Percentiles rank a stretch among this genome's conserved stretches.
These are phyloP conservation scores for Chelonia mydas DNA, from an alignment of 2,797 vertebrate species.

Conservation along the genomic window DNA sequence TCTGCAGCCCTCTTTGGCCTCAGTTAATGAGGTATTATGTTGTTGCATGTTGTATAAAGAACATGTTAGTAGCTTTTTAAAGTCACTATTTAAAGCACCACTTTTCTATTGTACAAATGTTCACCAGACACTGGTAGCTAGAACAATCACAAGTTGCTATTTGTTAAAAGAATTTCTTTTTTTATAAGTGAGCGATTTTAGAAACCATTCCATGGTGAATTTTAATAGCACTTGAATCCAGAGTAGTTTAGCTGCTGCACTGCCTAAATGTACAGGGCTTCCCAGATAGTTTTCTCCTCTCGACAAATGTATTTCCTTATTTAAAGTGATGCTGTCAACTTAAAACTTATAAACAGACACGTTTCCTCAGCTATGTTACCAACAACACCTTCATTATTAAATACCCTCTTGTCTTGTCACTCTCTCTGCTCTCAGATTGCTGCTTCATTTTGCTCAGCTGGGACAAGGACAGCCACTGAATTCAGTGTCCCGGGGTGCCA, in stretches of 20 bases:
- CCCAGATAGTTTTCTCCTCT: conserved; percentile 47
- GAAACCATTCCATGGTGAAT: conserved; percentile 75
- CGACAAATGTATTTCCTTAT: conserved; percentile 65
- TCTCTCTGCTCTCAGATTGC: neutral
- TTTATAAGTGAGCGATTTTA: conserved; percentile 75
- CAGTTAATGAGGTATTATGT: neutral
- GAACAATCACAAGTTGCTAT: conserved; percentile 62
- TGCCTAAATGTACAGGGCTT: conserved; percentile 44
- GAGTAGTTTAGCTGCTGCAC: conserved; percentile 72
- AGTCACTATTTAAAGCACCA: conserved; percentile 79
- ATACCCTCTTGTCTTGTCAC: conserved; percentile 61
- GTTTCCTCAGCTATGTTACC: conserved; percentile 75
- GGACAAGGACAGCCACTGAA: neutral
- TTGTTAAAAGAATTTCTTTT: conserved; percentile 67
- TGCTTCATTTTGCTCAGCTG: neutral
- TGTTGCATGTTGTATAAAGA: conserved; percentile 83
- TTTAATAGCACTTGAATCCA: conserved; percentile 78
- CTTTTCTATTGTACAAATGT: conserved; percentile 82
- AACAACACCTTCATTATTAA: conserved; percentile 76
- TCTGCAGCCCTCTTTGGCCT: conserved; percentile 31
- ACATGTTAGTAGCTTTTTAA: conserved; percentile 65
- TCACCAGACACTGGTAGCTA: conserved; percentile 82
- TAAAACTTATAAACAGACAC: conserved; percentile 72
- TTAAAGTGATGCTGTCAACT: conserved; percentile 72
- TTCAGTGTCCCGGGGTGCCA: neutral